Conservation (phyloP, 2,113 vertebrate genomes). For the Chascanopsetta lugubris region DNA sequence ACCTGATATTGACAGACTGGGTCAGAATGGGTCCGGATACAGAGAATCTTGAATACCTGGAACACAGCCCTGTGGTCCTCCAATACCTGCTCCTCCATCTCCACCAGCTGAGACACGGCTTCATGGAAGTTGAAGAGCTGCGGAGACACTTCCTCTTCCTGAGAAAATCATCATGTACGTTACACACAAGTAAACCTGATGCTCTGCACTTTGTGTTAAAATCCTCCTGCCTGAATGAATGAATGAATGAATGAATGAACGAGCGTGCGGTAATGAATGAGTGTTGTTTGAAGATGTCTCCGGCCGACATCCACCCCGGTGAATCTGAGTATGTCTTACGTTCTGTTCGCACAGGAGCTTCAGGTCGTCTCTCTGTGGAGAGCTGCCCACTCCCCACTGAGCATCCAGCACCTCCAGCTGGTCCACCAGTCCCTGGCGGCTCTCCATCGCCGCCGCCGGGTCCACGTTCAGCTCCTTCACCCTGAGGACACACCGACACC, state of each 20-base stretch:
- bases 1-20: background rate
- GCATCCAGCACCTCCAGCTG: constrained; percentile 94
- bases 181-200: background rate
- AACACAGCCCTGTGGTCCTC: constrained; percentile 96
- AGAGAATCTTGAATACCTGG: constrained; percentile 83
- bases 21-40: background rate
- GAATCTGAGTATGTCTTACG: constrained; percentile 78
- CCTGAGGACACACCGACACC: constrained; percentile 69
- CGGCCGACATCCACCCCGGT: background rate
- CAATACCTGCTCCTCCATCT: constrained; percentile 99
- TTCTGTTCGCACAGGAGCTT: constrained; percentile 99
- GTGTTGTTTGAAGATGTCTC: background rate
- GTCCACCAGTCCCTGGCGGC: constrained; percentile 83
- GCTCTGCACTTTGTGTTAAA: background rate
- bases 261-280: background rate
- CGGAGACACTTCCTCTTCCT: constrained; percentile 98
- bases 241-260: too few species aligned
- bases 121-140: constrained; percentile 98
- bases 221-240: too few species aligned
- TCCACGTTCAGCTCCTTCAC: constrained; percentile 90
- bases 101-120: constrained; percentile 97
- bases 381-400: constrained; percentile 97
- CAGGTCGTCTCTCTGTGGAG: constrained; percentile 96
- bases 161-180: background rate
- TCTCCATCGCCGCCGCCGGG: constrained; percentile 79